These are phyloP conservation scores for Babylonia areolata DNA, from an alignment of 1,140 invertebrate genomes.

Conservation along the genomic window DNA sequence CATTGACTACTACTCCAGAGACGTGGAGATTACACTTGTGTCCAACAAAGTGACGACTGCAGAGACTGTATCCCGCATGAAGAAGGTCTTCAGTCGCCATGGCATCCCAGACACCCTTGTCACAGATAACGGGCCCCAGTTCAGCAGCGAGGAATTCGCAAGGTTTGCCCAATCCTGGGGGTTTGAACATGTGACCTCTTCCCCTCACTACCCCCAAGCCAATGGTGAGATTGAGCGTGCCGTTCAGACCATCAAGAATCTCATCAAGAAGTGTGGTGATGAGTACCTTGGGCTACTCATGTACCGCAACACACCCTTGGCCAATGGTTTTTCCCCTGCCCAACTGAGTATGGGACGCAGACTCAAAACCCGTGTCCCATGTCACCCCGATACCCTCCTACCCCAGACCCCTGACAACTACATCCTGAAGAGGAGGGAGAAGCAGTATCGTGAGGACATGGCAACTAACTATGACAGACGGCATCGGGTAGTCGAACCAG, in stretches of 20 bases:
- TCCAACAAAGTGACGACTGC: too few relatives aligned
- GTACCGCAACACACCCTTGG: background rate
- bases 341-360: background rate
- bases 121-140: constrained; percentile 1
- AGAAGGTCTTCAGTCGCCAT: too few relatives aligned
- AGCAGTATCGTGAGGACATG: too few relatives aligned
- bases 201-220: background rate
- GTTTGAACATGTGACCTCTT: background rate
- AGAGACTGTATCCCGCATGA: too few relatives aligned
- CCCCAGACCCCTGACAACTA: background rate
- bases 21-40: too few relatives aligned
- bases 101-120: too few relatives aligned
- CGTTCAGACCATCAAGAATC: too few relatives aligned
- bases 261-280: too few relatives aligned
- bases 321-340: background rate
- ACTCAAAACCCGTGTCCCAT: background rate
- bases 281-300: background rate
- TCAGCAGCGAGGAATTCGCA: background rate
- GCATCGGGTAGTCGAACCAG: background rate
- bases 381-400: background rate
- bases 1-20: too few relatives aligned
- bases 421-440: too few relatives aligned
- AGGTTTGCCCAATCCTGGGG: background rate
- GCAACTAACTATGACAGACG: background rate
- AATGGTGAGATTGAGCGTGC: too few relatives aligned